These are phyloP conservation scores for Syrrhaptes paradoxus DNA, from an alignment of 2,113 vertebrate genomes.

Conservation along the genomic window DNA sequence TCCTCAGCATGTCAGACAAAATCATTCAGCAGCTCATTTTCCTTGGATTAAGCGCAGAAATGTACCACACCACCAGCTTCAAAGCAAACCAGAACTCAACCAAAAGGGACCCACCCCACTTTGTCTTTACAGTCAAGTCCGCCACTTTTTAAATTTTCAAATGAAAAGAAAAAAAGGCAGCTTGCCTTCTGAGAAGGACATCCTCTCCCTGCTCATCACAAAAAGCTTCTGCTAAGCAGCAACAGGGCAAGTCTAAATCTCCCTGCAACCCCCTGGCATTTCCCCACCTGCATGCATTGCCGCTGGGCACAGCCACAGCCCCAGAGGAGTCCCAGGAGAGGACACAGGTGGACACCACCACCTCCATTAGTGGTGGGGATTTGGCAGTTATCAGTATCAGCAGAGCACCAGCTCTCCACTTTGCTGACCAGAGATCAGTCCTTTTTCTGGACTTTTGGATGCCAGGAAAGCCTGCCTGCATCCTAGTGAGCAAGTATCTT, in stretches of 20 bases:
- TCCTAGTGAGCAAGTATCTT: background rate
- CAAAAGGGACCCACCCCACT: background rate
- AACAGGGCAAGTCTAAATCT: background rate
- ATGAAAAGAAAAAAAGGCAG: background rate
- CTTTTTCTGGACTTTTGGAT: background rate
- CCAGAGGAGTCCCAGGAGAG: background rate
- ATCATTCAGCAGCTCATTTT: background rate
- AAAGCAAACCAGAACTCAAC: background rate
- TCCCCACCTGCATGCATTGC: background rate
- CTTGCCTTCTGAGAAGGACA: background rate
- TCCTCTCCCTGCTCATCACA: background rate
- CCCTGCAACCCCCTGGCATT: background rate
- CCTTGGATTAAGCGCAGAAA: background rate
- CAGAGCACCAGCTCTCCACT: background rate
- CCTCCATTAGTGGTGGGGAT: background rate
- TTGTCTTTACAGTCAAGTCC: background rate
- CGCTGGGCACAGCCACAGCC: background rate
- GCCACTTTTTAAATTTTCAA: background rate
- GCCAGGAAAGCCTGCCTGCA: background rate
- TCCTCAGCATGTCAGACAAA: constrained; percentile 1
- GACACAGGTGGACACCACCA: background rate
- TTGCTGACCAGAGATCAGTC: background rate
- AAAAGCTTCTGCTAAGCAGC: background rate
- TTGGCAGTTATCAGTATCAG: background rate
- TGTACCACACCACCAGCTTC: background rate